Percentiles rank a stretch among this genome's conserved stretches.
Conservation (phyloP, 30 jellyfish, hydroid and myxozoan species). For the Mastigias papua region DNA sequence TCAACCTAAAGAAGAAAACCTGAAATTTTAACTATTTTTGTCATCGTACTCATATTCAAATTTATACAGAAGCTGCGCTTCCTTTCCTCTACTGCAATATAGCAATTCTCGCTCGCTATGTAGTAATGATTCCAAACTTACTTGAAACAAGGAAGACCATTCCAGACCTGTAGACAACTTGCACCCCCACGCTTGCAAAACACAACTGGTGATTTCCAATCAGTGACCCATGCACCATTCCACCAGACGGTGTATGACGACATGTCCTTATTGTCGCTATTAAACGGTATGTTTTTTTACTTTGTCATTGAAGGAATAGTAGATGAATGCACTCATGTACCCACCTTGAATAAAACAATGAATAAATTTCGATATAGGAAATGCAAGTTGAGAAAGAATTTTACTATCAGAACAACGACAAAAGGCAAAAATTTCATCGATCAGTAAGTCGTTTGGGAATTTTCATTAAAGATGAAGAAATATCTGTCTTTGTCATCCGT, state of each 20-base stretch:
- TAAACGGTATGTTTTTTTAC: neutral
- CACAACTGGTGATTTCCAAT: neutral
- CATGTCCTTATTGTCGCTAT: neutral
- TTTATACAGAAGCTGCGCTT: too few relatives aligned
- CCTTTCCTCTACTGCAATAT: too few relatives aligned
- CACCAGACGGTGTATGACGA: neutral
- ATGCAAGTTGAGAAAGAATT: too few relatives aligned
- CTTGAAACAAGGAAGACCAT: conserved; percentile 4
- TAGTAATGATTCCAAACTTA: neutral
- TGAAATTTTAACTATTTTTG: too few relatives aligned
- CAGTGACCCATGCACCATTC: neutral
- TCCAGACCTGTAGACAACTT: neutral
- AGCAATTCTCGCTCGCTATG: too few relatives aligned
- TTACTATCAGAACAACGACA: too few relatives aligned
- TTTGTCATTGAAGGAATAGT: conserved; percentile 10
- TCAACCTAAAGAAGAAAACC: too few relatives aligned
- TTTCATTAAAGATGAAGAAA: too few relatives aligned
- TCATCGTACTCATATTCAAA: too few relatives aligned
- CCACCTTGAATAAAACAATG: neutral
- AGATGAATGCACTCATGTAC: neutral
- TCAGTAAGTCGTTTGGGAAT: too few relatives aligned
- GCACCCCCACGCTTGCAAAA: neutral
- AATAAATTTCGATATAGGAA: neutral
- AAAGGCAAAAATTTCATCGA: too few relatives aligned
- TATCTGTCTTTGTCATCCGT: too few relatives aligned